Percentiles rank a stretch among this genome's conserved stretches.
phyloP scores from a whole-genome alignment of 2,113 vertebrate genomes.

The Blennius ocellaris region DNA sequence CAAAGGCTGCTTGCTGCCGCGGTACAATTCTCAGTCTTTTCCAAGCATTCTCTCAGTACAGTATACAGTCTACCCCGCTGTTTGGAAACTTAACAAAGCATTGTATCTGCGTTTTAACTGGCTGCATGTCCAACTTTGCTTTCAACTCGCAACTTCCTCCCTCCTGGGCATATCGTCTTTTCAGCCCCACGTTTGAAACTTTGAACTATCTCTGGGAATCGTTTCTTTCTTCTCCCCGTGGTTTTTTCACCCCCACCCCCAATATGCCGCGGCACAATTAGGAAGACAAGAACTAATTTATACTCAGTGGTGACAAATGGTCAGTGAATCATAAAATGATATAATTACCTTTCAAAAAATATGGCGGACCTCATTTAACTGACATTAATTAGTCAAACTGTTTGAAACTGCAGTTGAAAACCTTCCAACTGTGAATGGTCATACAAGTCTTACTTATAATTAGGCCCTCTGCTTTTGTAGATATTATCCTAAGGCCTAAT shows the following conservation, averaged over 20 bases:
- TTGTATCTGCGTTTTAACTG: constrained; percentile 6
- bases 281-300: constrained; percentile 77
- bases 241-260: constrained; percentile 28
- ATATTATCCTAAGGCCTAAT: constrained; percentile 43
- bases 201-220: constrained; percentile 63
- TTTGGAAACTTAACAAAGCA: constrained; percentile 35
- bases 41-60: constrained; percentile 1
- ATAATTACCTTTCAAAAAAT: constrained; percentile 85
- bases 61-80: background rate
- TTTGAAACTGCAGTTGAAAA: constrained; percentile 72
- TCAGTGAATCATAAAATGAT: constrained; percentile 82
- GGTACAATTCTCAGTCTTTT: constrained; percentile 45
- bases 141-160: constrained; percentile 28
- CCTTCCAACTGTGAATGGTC: constrained; percentile 71
- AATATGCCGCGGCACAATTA: constrained; percentile 77
- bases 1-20: constrained; percentile 36
- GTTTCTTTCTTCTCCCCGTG: constrained; percentile 65
- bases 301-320: constrained; percentile 80
- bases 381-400: constrained; percentile 83
- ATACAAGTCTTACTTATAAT: constrained; percentile 74
- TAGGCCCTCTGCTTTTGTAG: constrained; percentile 56
- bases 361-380: constrained; percentile 78
- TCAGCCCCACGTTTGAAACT: constrained; percentile 53
- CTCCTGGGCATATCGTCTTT: constrained; percentile 38
- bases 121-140: constrained; percentile 45